Percentiles rank a stretch among this genome's conserved stretches.
phyloP scores from a whole-genome alignment of 2,797 vertebrate species.

The Bryconaethiops microstoma region DNA sequence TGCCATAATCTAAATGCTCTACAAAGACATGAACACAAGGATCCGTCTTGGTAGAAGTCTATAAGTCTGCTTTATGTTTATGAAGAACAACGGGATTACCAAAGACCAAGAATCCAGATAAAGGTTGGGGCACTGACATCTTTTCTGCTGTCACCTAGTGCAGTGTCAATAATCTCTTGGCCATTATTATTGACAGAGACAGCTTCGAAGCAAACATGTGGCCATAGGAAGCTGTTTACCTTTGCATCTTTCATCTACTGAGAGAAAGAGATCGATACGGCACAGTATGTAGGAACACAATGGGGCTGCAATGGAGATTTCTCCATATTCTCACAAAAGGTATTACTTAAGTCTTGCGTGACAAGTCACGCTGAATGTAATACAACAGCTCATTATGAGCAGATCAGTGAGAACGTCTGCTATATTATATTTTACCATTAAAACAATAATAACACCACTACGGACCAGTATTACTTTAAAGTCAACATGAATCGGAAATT shows the following conservation, averaged over 20 bases:
- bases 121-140: neutral
- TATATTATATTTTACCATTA: neutral
- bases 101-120: constrained; percentile 6
- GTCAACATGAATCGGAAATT: neutral
- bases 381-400: neutral
- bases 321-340: neutral
- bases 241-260: constrained; percentile 39
- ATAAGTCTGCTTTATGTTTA: constrained; percentile 11
- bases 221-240: constrained; percentile 22
- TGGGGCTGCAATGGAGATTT: neutral
- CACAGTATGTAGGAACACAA: neutral
- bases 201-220: constrained; percentile 24
- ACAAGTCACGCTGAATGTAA: neutral
- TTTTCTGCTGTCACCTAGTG: constrained; percentile 18
- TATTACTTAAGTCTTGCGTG: neutral
- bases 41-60: constrained; percentile 25
- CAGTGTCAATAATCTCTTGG: constrained; percentile 33
- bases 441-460: neutral
- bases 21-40: neutral
- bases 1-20: neutral
- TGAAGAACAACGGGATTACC: neutral
- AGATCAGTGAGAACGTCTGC: neutral
- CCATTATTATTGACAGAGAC: constrained; percentile 48
- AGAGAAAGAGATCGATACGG: constrained; percentile 20
- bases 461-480: neutral